Conservation (phyloP, 2,888 invertebrate genomes). For the Galerucella pusilla region DNA sequence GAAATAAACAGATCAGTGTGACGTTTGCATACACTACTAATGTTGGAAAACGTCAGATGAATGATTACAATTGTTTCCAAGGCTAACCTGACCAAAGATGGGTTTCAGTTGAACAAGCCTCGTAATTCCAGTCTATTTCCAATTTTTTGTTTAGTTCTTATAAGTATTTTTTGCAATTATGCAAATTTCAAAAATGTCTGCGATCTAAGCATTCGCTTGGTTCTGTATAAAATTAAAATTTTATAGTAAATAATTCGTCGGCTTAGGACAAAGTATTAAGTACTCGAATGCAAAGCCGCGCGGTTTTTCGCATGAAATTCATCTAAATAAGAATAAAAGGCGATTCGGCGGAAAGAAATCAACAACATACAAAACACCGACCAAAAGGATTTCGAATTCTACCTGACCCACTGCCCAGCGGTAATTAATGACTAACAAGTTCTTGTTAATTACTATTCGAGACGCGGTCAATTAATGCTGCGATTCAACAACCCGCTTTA, state of each 20-base stretch:
- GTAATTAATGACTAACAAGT: slow-evolving; percentile 62
- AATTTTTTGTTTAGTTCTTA: too few species aligned
- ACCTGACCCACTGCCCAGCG: slow-evolving; percentile 50
- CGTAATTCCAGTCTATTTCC: too few species aligned
- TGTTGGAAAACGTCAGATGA: too few species aligned
- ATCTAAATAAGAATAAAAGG: slow-evolving; percentile 33
- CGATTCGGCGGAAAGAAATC: slow-evolving; percentile 23
- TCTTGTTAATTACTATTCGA: slow-evolving; percentile 60
- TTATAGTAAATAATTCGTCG: slow-evolving; percentile 12
- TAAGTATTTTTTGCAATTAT: too few species aligned
- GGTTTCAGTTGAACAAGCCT: too few species aligned
- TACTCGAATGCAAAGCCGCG: slow-evolving; percentile 8
- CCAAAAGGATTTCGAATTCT: slow-evolving; percentile 42
- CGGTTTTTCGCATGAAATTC: slow-evolving; percentile 33
- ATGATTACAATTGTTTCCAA: too few species aligned
- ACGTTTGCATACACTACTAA: too few species aligned
- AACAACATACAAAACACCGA: background rate
- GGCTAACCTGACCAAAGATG: too few species aligned
- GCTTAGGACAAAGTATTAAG: slow-evolving; percentile 22
- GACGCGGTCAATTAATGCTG: slow-evolving; percentile 62
- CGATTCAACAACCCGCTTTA: slow-evolving; percentile 61
- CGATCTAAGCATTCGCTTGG: too few species aligned
- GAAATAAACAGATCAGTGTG: too few species aligned
- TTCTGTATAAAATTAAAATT: background rate
- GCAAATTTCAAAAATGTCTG: too few species aligned